Evolutionary conservation across 2,888 invertebrate species (phyloP).

Genomic region (Pristionchus japonicus): DNA sequence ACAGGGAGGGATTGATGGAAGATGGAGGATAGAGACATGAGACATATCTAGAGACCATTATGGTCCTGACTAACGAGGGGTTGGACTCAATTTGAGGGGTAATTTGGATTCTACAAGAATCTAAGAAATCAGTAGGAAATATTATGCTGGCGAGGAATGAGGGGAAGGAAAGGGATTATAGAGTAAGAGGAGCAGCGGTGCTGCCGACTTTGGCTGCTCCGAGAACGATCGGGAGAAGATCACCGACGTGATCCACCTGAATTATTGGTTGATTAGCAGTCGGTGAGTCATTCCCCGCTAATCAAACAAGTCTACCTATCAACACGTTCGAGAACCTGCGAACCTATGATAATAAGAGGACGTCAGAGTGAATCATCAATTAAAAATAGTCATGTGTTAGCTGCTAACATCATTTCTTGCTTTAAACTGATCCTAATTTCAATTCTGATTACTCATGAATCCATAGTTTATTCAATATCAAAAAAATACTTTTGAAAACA

Average conservation of each 20-base stretch:
- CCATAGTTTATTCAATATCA: too few species aligned
- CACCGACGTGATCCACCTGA: conserved; percentile 62
- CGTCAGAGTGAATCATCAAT: not conserved
- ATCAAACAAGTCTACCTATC: not conserved
- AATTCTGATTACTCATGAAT: too few species aligned
- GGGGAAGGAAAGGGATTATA: not conserved
- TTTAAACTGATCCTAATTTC: too few species aligned
- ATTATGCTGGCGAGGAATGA: not conserved
- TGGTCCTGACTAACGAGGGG: not conserved
- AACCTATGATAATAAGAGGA: not conserved
- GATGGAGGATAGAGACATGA: too few species aligned
- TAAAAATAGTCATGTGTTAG: not conserved
- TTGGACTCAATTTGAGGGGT: not conserved
- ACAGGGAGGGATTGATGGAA: not conserved
- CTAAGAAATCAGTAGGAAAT: not conserved
- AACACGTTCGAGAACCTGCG: not conserved
- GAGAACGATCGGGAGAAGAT: conserved; percentile 59
- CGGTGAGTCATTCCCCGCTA: not conserved
- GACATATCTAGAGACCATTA: not conserved
- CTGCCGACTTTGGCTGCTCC: conserved; percentile 54
- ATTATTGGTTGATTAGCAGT: not conserved
- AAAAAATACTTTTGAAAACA: too few species aligned
- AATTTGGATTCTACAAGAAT: not conserved
- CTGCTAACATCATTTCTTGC: too few species aligned
- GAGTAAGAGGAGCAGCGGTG: conserved; percentile 11